Base-by-base conservation (phyloP, 2,797 vertebrate genomes). In the Lerista edwardsae region DNA sequence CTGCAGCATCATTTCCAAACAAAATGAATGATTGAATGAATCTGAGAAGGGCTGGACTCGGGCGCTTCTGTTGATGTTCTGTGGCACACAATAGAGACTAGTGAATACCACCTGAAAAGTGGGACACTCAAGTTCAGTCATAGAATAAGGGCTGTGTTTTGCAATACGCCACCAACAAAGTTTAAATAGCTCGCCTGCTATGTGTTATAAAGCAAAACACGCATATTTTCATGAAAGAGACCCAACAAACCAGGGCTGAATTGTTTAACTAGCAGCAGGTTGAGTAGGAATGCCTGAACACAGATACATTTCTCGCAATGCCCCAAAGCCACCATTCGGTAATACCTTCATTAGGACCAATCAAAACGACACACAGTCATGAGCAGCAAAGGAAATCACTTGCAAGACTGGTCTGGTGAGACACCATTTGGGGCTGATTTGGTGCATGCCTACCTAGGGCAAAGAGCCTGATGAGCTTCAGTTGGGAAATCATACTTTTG, bases 21-120 rank as follows among this genome's bases (percentile, higher is more conserved):
- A 72, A 73, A 87, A 72, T 78, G 86, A 44, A 25, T 88, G 36
- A 89, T 59, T 76, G 67, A 34, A 73, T 39, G 89, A 88, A 67
- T 59, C 67, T 86, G 85, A 87, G 80, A 75, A 84, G 27, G 29
- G 55, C 11, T 72, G 78, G 23, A 68, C 80, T 76, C 23, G n/a
- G 7, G 62, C 84, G 64, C n/a, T 23, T 84, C n/a, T 41, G 87
- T 31, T 72, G 71, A 31, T 55, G 3, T 9, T 80, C 79, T 6
- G 68, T 57, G 69, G 73, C 6, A 34, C 39, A 62, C 84, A 77
- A 36, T 81, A 76, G 11, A 82, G 84, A 80, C 1, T 75, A 55
- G 2, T 71, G 27, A 84, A 89, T 15, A 55, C 41, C 15, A 27
- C 6, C 39, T 80, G 47, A 86, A 83, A 75, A 87, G 27, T 61